Base-by-base conservation (phyloP, 2,113 vertebrate genomes). In the Acinonyx jubatus region DNA sequence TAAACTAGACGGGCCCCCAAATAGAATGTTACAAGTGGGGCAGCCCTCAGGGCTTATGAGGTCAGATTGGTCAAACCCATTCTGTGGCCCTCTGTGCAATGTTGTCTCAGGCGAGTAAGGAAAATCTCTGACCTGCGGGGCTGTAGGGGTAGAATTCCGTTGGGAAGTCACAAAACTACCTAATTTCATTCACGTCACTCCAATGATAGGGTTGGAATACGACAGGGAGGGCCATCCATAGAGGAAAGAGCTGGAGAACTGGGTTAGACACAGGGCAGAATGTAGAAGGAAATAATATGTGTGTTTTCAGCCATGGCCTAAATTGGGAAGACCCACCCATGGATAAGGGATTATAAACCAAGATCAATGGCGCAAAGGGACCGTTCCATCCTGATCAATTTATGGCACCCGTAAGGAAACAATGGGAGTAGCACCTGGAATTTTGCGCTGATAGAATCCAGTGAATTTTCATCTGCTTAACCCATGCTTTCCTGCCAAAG, bases 391-490 rank as follows among this genome's bases (percentile, higher is more conserved):
- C 61, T 36, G 19, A 55, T 27, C n/a, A 14, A 6, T 36, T 12
- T 2, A 27, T 11, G 15, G 18, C 1, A 1, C 36, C 66, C 10
- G 0, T 21, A 68, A 69, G 5, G 14, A 74, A 45, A 83, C 21
- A 7, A 27, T 0, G 8, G 15, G 27, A 65, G 19, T 1, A 29
- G 16, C 0, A 2, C 1, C 0, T 3, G 14, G 84, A 41, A 10
- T 29, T 89, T 52, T 85, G 71, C 45, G 50, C 25, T 36, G 76
- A 89, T 1, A 73, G 52, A 92, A 71, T n/a, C n/a, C 11, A 31
- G 4, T 50, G 71, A 29, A 27, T 74, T 79, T 79, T 79, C 66
- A 31, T 38, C 63, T 33, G 1, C 27, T 36, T 86, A 41, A 36
- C 31, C 52, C 18, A 29, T 0, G 13, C n/a, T 76, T 81, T 95